Evolutionary conservation across 2,113 vertebrate species (phyloP).

Genomic region (Cyanoliseus patagonus): DNA sequence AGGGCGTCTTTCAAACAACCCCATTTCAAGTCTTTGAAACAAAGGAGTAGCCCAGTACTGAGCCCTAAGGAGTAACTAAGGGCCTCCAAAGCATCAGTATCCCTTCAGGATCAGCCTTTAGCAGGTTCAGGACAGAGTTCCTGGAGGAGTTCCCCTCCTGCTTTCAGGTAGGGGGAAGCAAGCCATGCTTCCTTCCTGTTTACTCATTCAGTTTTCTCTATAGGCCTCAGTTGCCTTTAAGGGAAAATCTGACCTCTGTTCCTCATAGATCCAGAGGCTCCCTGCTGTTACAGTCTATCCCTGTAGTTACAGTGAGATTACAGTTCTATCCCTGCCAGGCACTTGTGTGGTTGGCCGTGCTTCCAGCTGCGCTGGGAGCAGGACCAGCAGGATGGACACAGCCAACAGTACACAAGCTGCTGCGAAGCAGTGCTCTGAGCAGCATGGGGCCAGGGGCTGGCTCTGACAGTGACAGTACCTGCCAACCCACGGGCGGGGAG

Average conservation of each 20-base stretch:
- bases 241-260: not conserved
- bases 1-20: not conserved
- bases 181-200: not conserved
- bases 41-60: not conserved
- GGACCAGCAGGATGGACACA: not conserved
- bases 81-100: not conserved
- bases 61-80: not conserved
- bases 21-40: not conserved
- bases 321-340: not conserved
- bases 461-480: rapidly evolving
- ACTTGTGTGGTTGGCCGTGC: not conserved
- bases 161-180: not conserved
- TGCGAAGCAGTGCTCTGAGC: rapidly evolving
- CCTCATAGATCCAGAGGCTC: not conserved
- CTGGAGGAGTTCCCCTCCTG: not conserved
- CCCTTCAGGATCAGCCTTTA: not conserved
- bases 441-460: not conserved
- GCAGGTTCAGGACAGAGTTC: not conserved
- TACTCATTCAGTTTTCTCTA: not conserved
- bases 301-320: not conserved
- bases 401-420: not conserved
- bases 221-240: not conserved
- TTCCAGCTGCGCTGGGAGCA: not conserved
- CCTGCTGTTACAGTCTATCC: not conserved
- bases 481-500: not conserved